Percentiles rank a stretch among this genome's conserved stretches.
Evolutionary conservation across 2,113 vertebrate genomes (phyloP).

Genomic region (Rostratula benghalensis): DNA sequence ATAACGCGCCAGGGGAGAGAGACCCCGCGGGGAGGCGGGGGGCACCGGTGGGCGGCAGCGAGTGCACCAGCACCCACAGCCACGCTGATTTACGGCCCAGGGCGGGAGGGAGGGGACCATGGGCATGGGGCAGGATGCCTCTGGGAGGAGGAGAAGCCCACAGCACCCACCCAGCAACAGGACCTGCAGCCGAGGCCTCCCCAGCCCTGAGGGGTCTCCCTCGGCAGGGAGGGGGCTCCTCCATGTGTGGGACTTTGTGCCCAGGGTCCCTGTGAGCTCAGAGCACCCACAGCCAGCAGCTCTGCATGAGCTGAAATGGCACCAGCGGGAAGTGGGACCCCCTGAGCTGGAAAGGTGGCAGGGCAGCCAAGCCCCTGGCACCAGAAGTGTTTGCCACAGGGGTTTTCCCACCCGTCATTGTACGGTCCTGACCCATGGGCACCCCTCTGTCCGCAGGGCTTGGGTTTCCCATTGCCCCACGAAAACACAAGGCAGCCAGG

Average conservation of each 20-base stretch:
- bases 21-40: background rate
- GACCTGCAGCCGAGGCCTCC: background rate
- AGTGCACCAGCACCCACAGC: background rate
- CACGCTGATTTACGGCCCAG: slow-evolving; percentile 15
- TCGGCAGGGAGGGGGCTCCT: background rate
- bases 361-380: background rate
- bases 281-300: accelerated
- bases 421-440: accelerated
- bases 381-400: accelerated
- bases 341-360: accelerated
- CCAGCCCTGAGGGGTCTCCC: background rate
- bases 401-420: background rate
- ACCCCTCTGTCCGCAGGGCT: accelerated
- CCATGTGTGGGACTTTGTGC: background rate
- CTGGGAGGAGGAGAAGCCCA: background rate
- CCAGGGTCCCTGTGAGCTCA: accelerated
- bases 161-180: accelerated
- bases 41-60: background rate
- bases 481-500: background rate
- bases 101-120: background rate
- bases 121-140: background rate
- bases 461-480: accelerated
- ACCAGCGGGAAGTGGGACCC: accelerated
- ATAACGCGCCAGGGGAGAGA: slow-evolving; percentile 16
- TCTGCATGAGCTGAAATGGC: accelerated